A percentile compares a stretch with the other conserved stretches of the same genome.
phyloP scores from a whole-genome alignment of 2,888 invertebrate genomes.

The Heliconius aoede region DNA sequence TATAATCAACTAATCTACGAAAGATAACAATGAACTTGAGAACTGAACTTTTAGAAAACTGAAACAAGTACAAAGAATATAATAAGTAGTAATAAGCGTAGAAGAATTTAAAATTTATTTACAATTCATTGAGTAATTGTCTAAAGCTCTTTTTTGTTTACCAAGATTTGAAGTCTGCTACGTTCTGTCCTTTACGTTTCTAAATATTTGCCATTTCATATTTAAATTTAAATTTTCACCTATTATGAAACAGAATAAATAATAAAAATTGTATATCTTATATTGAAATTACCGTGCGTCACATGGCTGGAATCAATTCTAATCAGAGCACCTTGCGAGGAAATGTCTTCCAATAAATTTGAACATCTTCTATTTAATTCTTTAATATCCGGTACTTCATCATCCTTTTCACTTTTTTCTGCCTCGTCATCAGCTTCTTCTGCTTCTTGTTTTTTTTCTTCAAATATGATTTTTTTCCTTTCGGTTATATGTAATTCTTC shows the following conservation, averaged over 20 bases:
- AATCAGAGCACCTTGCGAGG: slow-evolving; percentile 75
- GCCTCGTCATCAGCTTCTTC: slow-evolving; percentile 49
- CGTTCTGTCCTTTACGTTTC: too few relatives aligned
- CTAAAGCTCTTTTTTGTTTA: too few relatives aligned
- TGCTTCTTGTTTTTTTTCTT: slow-evolving; percentile 46
- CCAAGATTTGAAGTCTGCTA: too few relatives aligned
- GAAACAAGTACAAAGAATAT: background rate
- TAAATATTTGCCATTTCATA: too few relatives aligned
- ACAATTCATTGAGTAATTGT: too few relatives aligned
- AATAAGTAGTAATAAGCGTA: background rate
- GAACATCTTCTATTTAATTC: slow-evolving; percentile 80
- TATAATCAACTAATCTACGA: background rate
- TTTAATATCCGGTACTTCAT: slow-evolving; percentile 73
- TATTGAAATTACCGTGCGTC: slow-evolving; percentile 67
- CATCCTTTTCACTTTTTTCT: slow-evolving; percentile 50
- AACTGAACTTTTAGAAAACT: too few relatives aligned
- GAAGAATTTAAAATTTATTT: too few relatives aligned
- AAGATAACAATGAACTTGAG: background rate
- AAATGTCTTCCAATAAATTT: slow-evolving; percentile 79
- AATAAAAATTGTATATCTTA: background rate
- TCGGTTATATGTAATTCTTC: slow-evolving; percentile 45
- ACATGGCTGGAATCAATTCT: slow-evolving; percentile 79
- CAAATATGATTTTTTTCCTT: slow-evolving; percentile 48
- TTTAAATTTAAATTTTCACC: too few relatives aligned
- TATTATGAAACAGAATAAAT: too few relatives aligned